Conservation (phyloP, 2,113 vertebrate genomes). For the Myotis brandtii region DNA sequence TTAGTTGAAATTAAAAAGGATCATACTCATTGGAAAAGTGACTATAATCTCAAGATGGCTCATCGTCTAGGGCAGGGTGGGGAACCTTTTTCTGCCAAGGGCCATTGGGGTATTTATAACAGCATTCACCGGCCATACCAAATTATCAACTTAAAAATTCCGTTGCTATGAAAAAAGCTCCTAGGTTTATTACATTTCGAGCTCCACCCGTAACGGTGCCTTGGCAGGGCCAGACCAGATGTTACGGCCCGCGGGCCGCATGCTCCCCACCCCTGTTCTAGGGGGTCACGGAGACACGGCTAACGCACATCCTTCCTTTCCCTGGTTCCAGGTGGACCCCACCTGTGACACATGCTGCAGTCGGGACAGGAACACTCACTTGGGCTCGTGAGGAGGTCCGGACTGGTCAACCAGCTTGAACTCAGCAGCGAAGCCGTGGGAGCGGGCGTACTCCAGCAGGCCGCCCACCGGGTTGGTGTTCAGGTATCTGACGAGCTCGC, state of each 20-base stretch:
- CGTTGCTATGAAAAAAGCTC: too few species aligned
- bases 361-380: slow-evolving; percentile 85
- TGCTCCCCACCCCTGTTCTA: not conserved
- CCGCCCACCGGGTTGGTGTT: slow-evolving; percentile 96
- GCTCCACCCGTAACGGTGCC: too few species aligned
- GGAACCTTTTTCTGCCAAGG: too few species aligned
- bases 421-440: slow-evolving; percentile 96
- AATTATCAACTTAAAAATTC: too few species aligned
- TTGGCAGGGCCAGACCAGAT: too few species aligned
- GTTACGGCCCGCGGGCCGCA: too few species aligned
- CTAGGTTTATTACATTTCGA: too few species aligned
- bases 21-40: not conserved
- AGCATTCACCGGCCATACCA: too few species aligned
- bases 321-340: not conserved
- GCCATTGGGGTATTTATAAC: too few species aligned
- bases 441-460: slow-evolving; percentile 95
- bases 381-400: slow-evolving; percentile 95
- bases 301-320: too few species aligned
- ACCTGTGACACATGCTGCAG: accelerated
- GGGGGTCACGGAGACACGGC: not conserved
- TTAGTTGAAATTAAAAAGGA: not conserved
- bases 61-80: not conserved
- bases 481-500: slow-evolving; percentile 95
- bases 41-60: not conserved
- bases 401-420: slow-evolving; percentile 95